A percentile compares a stretch with the other conserved stretches of the same genome.
These are phyloP conservation scores for Herpailurus yagouaroundi DNA, from an alignment of 2,113 vertebrate genomes.

Conservation along the genomic window DNA sequence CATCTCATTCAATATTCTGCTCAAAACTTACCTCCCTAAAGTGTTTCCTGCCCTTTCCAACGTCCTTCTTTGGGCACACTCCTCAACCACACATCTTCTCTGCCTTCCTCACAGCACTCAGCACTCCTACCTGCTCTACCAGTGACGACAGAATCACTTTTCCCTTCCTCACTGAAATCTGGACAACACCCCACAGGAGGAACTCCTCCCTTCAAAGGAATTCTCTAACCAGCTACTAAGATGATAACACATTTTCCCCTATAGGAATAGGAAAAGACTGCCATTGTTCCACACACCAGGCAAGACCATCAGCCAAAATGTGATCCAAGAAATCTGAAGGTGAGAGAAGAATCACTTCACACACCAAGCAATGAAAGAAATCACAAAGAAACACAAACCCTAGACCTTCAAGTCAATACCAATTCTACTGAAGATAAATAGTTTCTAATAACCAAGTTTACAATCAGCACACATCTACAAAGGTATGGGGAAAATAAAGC, in stretches of 20 bases:
- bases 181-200: neutral
- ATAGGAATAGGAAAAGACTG: neutral
- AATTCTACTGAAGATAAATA: neutral
- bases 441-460: slow-evolving; percentile 4
- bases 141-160: neutral
- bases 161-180: neutral
- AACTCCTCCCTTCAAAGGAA: neutral
- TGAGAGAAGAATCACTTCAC: neutral
- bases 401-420: neutral
- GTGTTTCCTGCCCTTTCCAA: neutral
- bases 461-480: neutral
- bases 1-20: neutral
- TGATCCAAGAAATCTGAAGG: neutral
- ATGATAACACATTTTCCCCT: neutral
- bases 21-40: neutral
- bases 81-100: neutral
- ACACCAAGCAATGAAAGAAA: neutral
- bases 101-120: neutral
- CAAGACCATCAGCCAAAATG: neutral
- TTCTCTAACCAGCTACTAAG: neutral
- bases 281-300: neutral
- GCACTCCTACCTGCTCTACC: neutral
- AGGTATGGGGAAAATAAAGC: neutral
- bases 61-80: neutral
- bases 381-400: neutral